phyloP scores from a whole-genome alignment of 2,797 vertebrate species.

The Rhinichthys osculus region DNA sequence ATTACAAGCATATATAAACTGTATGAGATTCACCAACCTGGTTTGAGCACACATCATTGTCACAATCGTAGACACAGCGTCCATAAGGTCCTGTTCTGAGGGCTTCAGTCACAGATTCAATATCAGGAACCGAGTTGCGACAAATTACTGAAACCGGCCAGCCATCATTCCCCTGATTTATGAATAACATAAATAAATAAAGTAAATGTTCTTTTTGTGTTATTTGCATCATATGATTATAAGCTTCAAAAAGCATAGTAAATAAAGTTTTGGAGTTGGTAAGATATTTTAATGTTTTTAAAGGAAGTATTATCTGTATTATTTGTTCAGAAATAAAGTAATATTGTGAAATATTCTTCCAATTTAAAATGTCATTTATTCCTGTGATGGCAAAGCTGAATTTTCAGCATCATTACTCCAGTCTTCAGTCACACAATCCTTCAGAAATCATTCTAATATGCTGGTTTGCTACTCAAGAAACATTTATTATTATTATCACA shows the following conservation, averaged over 20 bases:
- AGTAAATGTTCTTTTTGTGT: not conserved
- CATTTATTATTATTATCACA: not conserved
- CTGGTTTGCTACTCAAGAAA: not conserved
- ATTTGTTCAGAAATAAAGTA: not conserved
- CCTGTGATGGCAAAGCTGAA: not conserved
- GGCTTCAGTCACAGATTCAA: slow-evolving; percentile 82
- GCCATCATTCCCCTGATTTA: slow-evolving; percentile 74
- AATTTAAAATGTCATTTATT: not conserved
- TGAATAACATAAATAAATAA: not conserved
- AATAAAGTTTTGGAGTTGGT: not conserved
- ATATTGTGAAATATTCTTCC: not conserved
- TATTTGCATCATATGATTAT: not conserved
- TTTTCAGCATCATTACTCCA: not conserved
- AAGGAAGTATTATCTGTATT: not conserved
- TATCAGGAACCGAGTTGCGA: slow-evolving; percentile 75
- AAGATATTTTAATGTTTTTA: not conserved
- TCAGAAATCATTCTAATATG: not conserved
- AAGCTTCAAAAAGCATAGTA: not conserved
- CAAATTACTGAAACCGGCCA: slow-evolving; percentile 86
- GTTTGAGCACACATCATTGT: slow-evolving; percentile 87
- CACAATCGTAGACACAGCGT: slow-evolving; percentile 86
- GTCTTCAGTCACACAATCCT: not conserved
- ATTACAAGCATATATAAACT: not conserved
- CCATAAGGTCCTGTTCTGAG: slow-evolving; percentile 82
- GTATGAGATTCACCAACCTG: slow-evolving; percentile 74